Evolutionary conservation across 1,140 invertebrate genomes (phyloP), one percentile per base, ranked within the genome.

Genomic region (Acromyrmex heyeri): DNA sequence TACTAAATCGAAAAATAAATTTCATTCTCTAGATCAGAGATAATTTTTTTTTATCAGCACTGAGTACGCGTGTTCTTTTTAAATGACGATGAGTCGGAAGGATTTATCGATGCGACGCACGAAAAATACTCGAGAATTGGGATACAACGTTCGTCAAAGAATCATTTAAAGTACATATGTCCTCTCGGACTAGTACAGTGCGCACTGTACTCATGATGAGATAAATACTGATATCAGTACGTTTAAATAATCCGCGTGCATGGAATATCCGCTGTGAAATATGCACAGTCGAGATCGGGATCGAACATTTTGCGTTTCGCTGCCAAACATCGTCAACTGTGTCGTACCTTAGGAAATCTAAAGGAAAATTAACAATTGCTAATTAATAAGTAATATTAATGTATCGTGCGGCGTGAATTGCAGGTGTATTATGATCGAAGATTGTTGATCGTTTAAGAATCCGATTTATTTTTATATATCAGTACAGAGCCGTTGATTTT

Each of bases 261-360:
- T 34, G 53, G 1, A 81, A n/a, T n/a, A n/a, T n/a, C n/a, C n/a
- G n/a, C n/a, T n/a, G 64, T 38, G 1, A 8, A 30, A 30, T 18
- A n/a, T 30, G 44, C 18, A 5, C 53, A 82, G 64, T 81, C 12
- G 65, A 21, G 34, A 69, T n/a, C 34, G 70, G 2, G 38, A 76
- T 21, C 7, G 30, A 48, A 18, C n/a, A 21, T 10, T 4, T 48
- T 3, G 12, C 4, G 10, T 8, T 16, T 38, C 64, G 18, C 18
- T 27, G 5, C 0, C 34, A 38, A 34, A 12, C 3, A 38, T 3
- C 0, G 10, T 64, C 27, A 5, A 1, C 10, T 1, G 48, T 6
- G 64, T 12, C n/a, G 16, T 61, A 61, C 8, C 21, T 10, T 59
- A n/a, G 5, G 27, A 38, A 65, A 65, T 65, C 7, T 34, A 1